Evolutionary conservation across 1,140 invertebrate genomes (phyloP).

Genomic region (Scaptodrosophila lebanonensis): DNA sequence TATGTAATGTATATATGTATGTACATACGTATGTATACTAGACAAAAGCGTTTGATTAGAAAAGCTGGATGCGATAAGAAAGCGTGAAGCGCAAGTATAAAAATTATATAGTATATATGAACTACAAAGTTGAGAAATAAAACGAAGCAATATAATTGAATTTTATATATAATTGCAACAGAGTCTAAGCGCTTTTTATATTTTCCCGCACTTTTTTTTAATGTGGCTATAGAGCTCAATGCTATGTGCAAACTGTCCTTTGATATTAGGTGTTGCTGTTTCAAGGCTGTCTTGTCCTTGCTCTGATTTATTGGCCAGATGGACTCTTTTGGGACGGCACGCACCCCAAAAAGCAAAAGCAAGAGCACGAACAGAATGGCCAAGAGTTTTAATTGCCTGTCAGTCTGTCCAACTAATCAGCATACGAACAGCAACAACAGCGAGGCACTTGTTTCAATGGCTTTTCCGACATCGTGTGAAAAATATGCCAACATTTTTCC

Average conservation of each 20-base stretch:
- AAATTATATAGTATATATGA: too few species aligned
- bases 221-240: conserved; percentile 43
- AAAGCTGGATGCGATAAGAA: conserved; percentile 65
- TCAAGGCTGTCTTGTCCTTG: conserved; percentile 45
- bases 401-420: conserved; percentile 27
- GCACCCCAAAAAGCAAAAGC: too few species aligned
- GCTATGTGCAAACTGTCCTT: conserved; percentile 23
- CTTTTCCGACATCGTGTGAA: conserved; percentile 22
- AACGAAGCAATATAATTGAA: conserved; percentile 69
- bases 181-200: background rate
- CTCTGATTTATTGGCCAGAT: conserved; percentile 59
- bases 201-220: conserved; percentile 12
- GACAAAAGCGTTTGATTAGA: conserved; percentile 58
- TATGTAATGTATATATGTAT: too few species aligned
- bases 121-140: conserved; percentile 2
- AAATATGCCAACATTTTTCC: conserved; percentile 34
- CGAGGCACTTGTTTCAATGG: background rate
- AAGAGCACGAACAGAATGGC: conserved; percentile 22
- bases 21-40: too few species aligned
- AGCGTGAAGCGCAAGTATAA: conserved; percentile 13
- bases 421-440: conserved; percentile 19
- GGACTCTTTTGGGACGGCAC: conserved; percentile 36
- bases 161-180: conserved; percentile 46
- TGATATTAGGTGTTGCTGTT: conserved; percentile 5
- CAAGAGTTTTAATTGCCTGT: conserved; percentile 67